Conservation (phyloP, 1,140 invertebrate species). For the Apis cerana region DNA sequence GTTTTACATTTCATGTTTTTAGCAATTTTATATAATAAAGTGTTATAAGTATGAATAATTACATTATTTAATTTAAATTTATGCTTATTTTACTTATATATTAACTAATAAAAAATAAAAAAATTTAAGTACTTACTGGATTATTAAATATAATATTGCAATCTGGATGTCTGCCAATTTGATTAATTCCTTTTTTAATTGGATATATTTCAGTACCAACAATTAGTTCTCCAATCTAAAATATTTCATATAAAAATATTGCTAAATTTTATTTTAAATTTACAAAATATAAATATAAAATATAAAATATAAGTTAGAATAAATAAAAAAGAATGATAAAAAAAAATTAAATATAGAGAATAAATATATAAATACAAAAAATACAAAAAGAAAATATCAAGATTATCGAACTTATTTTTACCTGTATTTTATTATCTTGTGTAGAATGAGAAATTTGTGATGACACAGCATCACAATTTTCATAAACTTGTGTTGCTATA, state of each 20-base stretch:
- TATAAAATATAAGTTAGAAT: not conserved
- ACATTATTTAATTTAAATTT: not conserved
- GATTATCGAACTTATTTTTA: not conserved
- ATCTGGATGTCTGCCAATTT: slow-evolving; percentile 54
- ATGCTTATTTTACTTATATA: slow-evolving; percentile 50
- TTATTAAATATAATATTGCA: slow-evolving; percentile 52
- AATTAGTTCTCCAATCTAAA: slow-evolving; percentile 59
- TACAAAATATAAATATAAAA: not conserved
- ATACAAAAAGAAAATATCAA: not conserved
- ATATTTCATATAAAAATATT: slow-evolving; percentile 21
- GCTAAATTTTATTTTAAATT: not conserved
- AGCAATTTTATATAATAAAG: slow-evolving; percentile 24
- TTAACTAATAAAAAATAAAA: not conserved
- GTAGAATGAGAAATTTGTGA: not conserved
- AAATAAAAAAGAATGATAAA: not conserved
- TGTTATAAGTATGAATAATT: not conserved
- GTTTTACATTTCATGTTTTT: slow-evolving; percentile 26
- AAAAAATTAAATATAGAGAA: not conserved
- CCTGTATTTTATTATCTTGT: not conserved
- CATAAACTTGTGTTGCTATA: slow-evolving; percentile 53
- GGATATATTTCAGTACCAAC: slow-evolving; percentile 30
- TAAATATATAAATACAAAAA: not conserved
- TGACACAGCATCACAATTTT: slow-evolving; percentile 26
- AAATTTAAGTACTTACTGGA: slow-evolving; percentile 50
- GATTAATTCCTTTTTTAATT: slow-evolving; percentile 52